Evolutionary conservation across 2,888 invertebrate species (phyloP).

Genomic region (Boloria euphrosyne): DNA sequence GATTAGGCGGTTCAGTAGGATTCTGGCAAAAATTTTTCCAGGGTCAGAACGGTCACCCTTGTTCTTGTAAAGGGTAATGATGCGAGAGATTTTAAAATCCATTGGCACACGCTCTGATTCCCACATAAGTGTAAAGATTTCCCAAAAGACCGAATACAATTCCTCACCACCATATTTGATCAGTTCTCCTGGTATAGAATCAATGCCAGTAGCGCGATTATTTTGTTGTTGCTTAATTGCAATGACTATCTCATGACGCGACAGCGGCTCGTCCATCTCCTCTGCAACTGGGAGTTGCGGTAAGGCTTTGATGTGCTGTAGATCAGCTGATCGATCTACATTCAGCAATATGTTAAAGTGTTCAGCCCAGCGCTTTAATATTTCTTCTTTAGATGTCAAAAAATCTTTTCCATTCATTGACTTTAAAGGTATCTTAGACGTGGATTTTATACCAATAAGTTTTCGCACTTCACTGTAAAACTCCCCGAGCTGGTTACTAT

Average conservation of each 20-base stretch:
- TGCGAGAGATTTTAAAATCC: neutral
- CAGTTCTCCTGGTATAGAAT: conserved; percentile 33
- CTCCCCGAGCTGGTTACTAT: conserved; percentile 31
- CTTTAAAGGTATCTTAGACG: conserved; percentile 8
- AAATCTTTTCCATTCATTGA: conserved; percentile 9
- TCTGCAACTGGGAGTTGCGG: conserved; percentile 7
- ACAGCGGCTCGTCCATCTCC: conserved; percentile 23
- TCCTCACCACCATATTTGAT: conserved; percentile 36
- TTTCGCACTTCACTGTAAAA: conserved; percentile 30
- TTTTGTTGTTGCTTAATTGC: conserved; percentile 34
- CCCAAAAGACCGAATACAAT: conserved; percentile 19
- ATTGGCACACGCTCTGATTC: conserved; percentile 27
- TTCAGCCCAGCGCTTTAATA: conserved; percentile 34
- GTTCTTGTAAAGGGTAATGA: no score
- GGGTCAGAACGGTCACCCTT: neutral
- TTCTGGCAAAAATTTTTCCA: neutral
- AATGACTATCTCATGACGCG: conserved; percentile 25
- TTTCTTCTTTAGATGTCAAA: conserved; percentile 22
- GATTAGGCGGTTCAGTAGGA: neutral
- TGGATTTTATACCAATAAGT: conserved; percentile 7
- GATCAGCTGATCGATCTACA: conserved; percentile 7
- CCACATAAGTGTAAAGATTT: conserved; percentile 33
- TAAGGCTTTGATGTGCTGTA: conserved; percentile 17
- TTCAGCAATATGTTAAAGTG: conserved; percentile 36
- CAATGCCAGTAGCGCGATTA: conserved; percentile 32